Evolutionary conservation across 2,113 vertebrate genomes (phyloP), one percentile per base, ranked within the genome.

Genomic region (Corythoichthys intestinalis): DNA sequence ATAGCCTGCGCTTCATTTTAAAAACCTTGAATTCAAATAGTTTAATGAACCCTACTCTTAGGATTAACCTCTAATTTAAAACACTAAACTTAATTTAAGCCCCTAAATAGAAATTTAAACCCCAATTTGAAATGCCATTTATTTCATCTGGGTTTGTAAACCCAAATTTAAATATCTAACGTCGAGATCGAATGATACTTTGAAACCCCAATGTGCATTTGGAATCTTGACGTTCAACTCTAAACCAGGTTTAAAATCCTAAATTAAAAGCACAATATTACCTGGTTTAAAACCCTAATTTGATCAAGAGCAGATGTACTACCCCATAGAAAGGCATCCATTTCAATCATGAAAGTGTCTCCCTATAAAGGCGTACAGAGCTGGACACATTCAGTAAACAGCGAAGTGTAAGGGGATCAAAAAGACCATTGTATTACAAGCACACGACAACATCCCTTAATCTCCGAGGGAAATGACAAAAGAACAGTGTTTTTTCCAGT

Each of bases 381-480:
- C 52, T 20, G 52, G 52, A 54, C n/a, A 54, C 4, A 9, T 53
- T 17, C 52, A 53, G 15, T 1, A 50, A 15, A 5, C 17, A 54
- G 28, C 5, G 5, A 3, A 56, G 20, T 28, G 53, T 13, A 35
- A 12, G 1, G 28, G 54, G 28, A 57, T 35, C 6, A 57, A 35
- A 20, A 57, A 57, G 28, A 57, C 10, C 10, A 57, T 57, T 57
- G 54, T 35, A 57, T 12, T 57, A 57, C 28, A 3, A 57, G 28
- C 28, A 35, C 54, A 57, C 10, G 10, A n/a, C 63, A 52, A 15
- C 65, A 52, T 64, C 37, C 69, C 47, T n/a, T 75, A 72, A 74
- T 81, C 75, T 69, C 44, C 69, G 66, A 64, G 34, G 57, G 71
- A 58, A 67, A 68, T 66, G 66, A 78, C 70, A 80, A 78, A 74